Base-by-base conservation (phyloP, 2,888 invertebrate genomes). In the Pantelozetes paolii region DNA sequence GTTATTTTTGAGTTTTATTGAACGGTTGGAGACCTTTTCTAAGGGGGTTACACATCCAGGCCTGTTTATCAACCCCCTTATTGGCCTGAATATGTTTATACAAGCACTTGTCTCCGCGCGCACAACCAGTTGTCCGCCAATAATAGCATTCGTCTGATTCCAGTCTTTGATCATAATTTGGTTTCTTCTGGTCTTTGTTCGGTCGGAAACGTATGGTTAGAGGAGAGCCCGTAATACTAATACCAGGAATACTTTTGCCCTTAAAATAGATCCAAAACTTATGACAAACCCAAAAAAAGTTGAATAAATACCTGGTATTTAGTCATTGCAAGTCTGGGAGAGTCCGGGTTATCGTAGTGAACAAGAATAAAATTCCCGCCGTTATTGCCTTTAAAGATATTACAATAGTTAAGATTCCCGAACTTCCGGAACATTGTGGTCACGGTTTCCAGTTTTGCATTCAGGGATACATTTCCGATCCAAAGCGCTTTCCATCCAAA, bases 381-480 rank as follows among this genome's bases (percentile, higher is more conserved):
- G 20, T 70, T 70, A 28, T 45, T 50, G n/a, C 73, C 48, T 28
- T 71, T 48, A 32, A 73, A 73, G 9, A 73, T 73, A 18, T 73
- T 73, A 73, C 73, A 73, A 30, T 69, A 73, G n/a, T 69, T 23
- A 6, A 73, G 50, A 40, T 59, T 57, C 15, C 73, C 73, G 32
- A 73, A 84, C 84, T 81, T 83, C 75, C 82, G 79, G 81, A 84
- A 84, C 77, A 84, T 79, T 75, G 80, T 80, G 59, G 78, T 79
- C 62, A 84, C 79, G 75, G 81, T 81, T 78, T 82, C 82, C 78
- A 83, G 83, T 28, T 82, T 81, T 20, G 84, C 83, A 78, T 82
- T 81, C 36, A 82, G 82, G 78, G 83, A 80, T 77, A 84, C 83
- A 80, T 84, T 84, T 57, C 84, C 84, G 42, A 84, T 82, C 84